phyloP scores from a whole-genome alignment of 1,140 invertebrate species.

The Holcopasites calliopsidis region DNA sequence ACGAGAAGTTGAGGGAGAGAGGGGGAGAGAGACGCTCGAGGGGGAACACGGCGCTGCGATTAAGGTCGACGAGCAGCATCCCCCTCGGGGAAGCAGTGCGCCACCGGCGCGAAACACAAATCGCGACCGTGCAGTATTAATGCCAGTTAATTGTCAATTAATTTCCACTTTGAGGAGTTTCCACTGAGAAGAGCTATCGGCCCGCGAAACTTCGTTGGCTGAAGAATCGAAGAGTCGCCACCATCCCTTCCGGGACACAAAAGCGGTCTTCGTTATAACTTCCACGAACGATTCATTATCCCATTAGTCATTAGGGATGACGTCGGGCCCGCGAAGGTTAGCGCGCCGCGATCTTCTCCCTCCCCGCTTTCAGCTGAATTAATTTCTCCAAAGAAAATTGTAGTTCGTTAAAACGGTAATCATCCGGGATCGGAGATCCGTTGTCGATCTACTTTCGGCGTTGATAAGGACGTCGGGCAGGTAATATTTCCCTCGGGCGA shows the following conservation, averaged over 20 bases:
- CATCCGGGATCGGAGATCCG: neutral
- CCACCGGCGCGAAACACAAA: constrained; percentile 42
- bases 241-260: neutral
- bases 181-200: neutral
- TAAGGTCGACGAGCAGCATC: constrained; percentile 32
- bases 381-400: neutral
- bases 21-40: constrained; percentile 33
- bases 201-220: neutral
- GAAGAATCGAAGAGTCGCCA: neutral
- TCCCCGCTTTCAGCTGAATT: too few relatives aligned
- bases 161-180: constrained; percentile 47
- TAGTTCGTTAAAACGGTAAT: constrained; percentile 24
- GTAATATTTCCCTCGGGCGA: constrained; percentile 6
- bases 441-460: neutral
- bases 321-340: neutral
- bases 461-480: neutral
- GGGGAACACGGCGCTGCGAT: constrained; percentile 30
- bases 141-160: constrained; percentile 59
- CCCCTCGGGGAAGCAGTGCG: neutral
- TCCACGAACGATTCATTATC: constrained; percentile 20
- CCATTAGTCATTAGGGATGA: constrained; percentile 25
- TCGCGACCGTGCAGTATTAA: constrained; percentile 34
- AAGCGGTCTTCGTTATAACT: constrained; percentile 22
- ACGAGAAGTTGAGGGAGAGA: constrained; percentile 44
- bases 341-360: neutral